A percentile compares a stretch with the other conserved stretches of the same genome.
phyloP scores from a whole-genome alignment of 2,888 invertebrate species.

The Megalurothrips usitatus region DNA sequence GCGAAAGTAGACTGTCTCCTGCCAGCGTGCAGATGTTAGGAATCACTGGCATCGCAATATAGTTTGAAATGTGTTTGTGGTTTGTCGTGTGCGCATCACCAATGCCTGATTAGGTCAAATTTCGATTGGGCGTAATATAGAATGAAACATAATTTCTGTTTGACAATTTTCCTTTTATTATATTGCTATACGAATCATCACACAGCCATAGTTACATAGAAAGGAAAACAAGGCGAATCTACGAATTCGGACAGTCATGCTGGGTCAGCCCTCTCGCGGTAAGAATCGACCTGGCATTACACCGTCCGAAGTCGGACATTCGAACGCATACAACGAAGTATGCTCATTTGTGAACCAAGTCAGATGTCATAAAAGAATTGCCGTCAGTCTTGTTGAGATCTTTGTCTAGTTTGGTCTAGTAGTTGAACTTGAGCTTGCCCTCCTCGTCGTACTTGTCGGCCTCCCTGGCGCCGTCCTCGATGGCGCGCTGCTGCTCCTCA shows the following conservation, averaged over 20 bases:
- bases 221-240: background rate
- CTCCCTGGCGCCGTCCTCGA: background rate
- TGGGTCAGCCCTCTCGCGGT: background rate
- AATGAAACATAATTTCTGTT: no score
- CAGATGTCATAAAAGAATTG: constrained; percentile 5
- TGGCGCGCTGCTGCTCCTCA: background rate
- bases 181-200: background rate
- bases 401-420: background rate
- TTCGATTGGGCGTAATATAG: no score
- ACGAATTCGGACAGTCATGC: background rate
- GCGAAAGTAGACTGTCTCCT: no score
- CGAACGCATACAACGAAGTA: background rate
- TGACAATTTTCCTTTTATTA: no score
- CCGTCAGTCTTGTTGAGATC: background rate
- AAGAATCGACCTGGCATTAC: background rate
- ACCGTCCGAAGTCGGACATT: background rate
- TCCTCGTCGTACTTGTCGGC: background rate
- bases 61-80: no score
- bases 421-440: background rate
- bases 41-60: no score
- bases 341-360: background rate
- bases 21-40: no score
- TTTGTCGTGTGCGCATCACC: no score
- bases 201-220: background rate
- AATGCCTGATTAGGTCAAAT: no score